Evolutionary conservation across 2,888 invertebrate species (phyloP).

Genomic region (Nephrotoma flavescens): DNA sequence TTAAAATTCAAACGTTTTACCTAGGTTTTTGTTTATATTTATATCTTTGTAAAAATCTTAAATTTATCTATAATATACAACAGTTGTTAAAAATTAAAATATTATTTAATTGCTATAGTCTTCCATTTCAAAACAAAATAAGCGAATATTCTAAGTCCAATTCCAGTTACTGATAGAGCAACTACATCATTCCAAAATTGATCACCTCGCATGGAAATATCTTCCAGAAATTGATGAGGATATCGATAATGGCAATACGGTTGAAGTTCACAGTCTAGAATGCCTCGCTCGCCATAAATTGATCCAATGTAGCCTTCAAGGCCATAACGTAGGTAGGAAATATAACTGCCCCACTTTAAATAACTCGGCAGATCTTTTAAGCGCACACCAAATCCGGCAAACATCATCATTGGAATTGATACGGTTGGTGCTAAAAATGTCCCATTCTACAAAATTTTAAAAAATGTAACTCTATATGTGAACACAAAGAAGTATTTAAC

Average conservation of each 20-base stretch:
- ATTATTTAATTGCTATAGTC: slow-evolving; percentile 36
- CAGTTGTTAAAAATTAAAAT: neutral
- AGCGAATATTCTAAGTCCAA: slow-evolving; percentile 48
- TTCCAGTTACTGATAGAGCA: slow-evolving; percentile 51
- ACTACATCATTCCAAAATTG: slow-evolving; percentile 73
- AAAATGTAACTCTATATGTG: neutral
- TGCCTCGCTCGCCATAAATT: slow-evolving; percentile 68
- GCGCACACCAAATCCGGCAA: slow-evolving; percentile 89
- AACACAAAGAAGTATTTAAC: neutral
- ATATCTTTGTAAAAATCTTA: too few relatives aligned
- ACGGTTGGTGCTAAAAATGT: slow-evolving; percentile 88
- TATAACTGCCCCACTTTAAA: slow-evolving; percentile 80
- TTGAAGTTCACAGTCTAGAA: slow-evolving; percentile 58
- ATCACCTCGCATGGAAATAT: slow-evolving; percentile 65
- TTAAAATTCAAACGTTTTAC: too few relatives aligned
- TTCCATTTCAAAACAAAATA: slow-evolving; percentile 66
- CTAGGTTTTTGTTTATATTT: too few relatives aligned
- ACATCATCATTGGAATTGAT: slow-evolving; percentile 91
- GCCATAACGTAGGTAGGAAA: slow-evolving; percentile 82
- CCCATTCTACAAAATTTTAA: slow-evolving; percentile 52
- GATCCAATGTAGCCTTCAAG: slow-evolving; percentile 74
- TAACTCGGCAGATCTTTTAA: slow-evolving; percentile 73
- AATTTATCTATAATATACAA: neutral
- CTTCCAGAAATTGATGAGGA: slow-evolving; percentile 63
- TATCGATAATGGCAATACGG: slow-evolving; percentile 67